Conservation (phyloP, 2,797 vertebrate genomes). For the Malurus leucopterus region DNA sequence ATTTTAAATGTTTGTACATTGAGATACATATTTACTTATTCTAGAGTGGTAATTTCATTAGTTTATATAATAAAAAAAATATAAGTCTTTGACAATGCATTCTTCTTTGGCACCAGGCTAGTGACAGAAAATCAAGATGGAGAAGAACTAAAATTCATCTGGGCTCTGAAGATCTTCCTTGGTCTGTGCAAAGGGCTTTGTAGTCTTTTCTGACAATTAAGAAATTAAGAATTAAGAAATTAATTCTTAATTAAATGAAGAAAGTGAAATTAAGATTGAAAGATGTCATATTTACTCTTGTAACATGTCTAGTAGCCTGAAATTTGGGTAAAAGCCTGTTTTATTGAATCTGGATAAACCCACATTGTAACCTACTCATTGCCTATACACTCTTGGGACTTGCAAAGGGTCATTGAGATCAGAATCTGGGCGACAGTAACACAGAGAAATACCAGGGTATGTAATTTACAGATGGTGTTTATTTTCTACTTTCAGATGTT, state of each 20-base stretch:
- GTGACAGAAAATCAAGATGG: not conserved
- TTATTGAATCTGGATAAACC: not conserved
- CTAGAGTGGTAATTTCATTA: not conserved
- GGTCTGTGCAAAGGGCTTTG: not conserved
- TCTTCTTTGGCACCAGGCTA: not conserved
- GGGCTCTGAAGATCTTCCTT: not conserved
- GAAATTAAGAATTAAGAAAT: too few relatives aligned
- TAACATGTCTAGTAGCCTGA: not conserved
- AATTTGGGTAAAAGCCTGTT: not conserved
- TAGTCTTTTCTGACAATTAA: not conserved
- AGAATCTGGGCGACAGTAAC: not conserved
- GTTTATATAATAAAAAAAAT: not conserved
- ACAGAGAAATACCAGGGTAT: not conserved
- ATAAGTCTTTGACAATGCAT: not conserved
- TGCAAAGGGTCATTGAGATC: not conserved
- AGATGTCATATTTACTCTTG: not conserved
- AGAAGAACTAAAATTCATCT: not conserved
- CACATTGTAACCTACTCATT: not conserved
- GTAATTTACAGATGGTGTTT: not conserved
- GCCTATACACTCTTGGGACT: not conserved
- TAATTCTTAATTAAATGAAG: too few relatives aligned
- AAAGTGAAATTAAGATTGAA: not conserved
- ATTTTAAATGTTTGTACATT: not conserved
- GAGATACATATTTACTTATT: not conserved
- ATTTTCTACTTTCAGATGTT: not conserved